Percentiles rank a stretch among this genome's conserved stretches.
These are phyloP conservation scores for Agelastica alni DNA, from an alignment of 2,888 invertebrate genomes.

Conservation along the genomic window DNA sequence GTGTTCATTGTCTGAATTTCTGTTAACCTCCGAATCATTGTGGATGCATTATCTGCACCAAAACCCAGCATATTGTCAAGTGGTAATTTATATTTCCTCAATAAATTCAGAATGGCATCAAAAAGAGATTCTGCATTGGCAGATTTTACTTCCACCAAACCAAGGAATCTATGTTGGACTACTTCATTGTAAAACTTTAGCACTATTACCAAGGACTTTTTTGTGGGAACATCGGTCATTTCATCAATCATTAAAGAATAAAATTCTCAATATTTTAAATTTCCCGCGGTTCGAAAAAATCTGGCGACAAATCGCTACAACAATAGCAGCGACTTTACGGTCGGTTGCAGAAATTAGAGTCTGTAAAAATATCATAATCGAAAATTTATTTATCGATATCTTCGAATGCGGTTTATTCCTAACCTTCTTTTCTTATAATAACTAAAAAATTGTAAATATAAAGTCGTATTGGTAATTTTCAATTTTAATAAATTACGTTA, in stretches of 20 bases:
- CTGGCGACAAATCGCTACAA: no score
- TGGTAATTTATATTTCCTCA: constrained; percentile 12
- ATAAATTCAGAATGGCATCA: constrained; percentile 2
- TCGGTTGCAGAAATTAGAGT: no score
- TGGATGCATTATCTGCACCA: constrained; percentile 24
- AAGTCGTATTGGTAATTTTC: no score
- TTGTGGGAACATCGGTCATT: constrained; percentile 35
- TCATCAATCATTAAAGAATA: constrained; percentile 40
- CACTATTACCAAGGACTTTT: constrained; percentile 33
- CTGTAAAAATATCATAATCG: no score
- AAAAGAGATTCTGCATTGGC: constrained; percentile 15
- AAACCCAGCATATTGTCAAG: constrained; percentile 23
- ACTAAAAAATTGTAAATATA: no score
- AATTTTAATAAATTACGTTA: no score
- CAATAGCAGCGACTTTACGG: no score
- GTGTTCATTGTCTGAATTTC: constrained; percentile 20
- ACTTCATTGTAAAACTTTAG: constrained; percentile 26
- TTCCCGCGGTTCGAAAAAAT: no score
- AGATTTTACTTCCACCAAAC: constrained; percentile 6
- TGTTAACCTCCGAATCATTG: constrained; percentile 19
- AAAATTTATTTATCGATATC: no score
- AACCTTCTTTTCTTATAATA: no score
- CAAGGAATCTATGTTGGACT: constrained; percentile 21
- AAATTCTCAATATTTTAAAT: no score
- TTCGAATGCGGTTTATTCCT: no score